Percentiles rank a stretch among this genome's conserved stretches.
phyloP scores from a whole-genome alignment of 1,140 invertebrate species.

The Leucophenga varia region DNA sequence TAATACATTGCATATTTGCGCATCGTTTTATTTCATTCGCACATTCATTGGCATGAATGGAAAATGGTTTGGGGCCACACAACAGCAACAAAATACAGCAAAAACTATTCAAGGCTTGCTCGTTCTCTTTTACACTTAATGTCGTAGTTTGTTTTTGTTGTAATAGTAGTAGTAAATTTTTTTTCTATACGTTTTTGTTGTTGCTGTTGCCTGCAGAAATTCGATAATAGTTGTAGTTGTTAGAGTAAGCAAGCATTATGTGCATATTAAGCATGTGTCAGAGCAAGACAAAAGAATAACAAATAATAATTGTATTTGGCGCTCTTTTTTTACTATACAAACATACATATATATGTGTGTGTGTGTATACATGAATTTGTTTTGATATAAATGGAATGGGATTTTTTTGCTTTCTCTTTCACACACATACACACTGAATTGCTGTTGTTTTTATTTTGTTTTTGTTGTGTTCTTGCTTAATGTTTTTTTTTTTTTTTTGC shows the following conservation, averaged over 20 bases:
- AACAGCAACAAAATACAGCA: background rate
- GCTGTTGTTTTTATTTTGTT: no score
- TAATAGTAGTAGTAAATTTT: constrained; percentile 46
- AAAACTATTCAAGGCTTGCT: no score
- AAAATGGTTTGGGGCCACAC: constrained; percentile 30
- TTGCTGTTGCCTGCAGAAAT: constrained; percentile 40
- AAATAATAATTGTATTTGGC: constrained; percentile 49
- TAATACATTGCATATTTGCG: no score
- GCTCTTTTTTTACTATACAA: constrained; percentile 7
- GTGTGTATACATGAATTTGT: constrained; percentile 4
- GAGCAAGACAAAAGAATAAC: constrained; percentile 51
- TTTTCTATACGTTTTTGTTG: constrained; percentile 3
- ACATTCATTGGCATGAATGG: constrained; percentile 42
- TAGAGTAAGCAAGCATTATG: no score
- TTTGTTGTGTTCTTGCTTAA: no score
- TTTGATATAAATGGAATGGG: constrained; percentile 24
- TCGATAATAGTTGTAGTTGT: constrained; percentile 30
- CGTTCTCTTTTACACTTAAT: no score
- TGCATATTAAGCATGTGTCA: constrained; percentile 23
- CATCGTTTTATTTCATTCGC: no score
- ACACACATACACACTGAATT: no score
- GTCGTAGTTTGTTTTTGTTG: constrained; percentile 20
- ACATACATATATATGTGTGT: constrained; percentile 1
- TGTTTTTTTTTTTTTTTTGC: no score
- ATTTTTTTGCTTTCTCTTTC: no score